Percentiles rank a stretch among this genome's conserved stretches.
These are phyloP conservation scores for Parauchenoglanis punctatus DNA, from an alignment of 2,797 vertebrate genomes.

Conservation along the genomic window DNA sequence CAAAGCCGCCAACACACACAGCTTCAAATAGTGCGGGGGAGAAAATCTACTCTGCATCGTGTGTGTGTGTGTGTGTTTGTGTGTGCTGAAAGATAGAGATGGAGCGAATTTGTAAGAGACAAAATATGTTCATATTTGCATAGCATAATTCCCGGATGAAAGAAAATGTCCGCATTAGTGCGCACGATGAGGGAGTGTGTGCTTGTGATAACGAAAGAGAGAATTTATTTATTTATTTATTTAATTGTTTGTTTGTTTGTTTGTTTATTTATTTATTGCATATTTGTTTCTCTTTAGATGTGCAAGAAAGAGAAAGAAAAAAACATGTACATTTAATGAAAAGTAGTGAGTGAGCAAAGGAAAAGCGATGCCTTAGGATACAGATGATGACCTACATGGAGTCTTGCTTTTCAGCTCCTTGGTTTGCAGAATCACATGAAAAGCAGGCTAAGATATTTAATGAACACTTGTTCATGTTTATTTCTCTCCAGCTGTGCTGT, in stretches of 20 bases:
- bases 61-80: background rate
- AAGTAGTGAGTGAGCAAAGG: background rate
- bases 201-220: background rate
- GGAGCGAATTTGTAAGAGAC: conserved; percentile 31
- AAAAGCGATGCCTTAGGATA: conserved; percentile 54
- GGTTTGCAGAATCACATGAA: conserved; percentile 5
- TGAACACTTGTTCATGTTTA: conserved; percentile 41
- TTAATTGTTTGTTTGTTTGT: too few relatives aligned
- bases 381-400: conserved; percentile 22
- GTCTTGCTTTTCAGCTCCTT: background rate
- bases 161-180: conserved; percentile 16
- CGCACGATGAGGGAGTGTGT: conserved; percentile 5
- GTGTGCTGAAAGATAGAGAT: conserved; percentile 3
- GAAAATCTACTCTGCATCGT: conserved; percentile 51
- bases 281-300: conserved; percentile 3
- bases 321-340: background rate
- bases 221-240: conserved; percentile 12
- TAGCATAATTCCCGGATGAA: conserved; percentile 16
- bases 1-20: conserved; percentile 56
- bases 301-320: conserved; percentile 26
- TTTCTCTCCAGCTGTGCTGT: conserved; percentile 42
- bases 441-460: conserved; percentile 33
- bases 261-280: background rate
- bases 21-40: conserved; percentile 63
- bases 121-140: conserved; percentile 27